Percentiles rank a stretch among this genome's conserved stretches.
Evolutionary conservation across 2,797 vertebrate species (phyloP).

Genomic region (Psittacula echo): DNA sequence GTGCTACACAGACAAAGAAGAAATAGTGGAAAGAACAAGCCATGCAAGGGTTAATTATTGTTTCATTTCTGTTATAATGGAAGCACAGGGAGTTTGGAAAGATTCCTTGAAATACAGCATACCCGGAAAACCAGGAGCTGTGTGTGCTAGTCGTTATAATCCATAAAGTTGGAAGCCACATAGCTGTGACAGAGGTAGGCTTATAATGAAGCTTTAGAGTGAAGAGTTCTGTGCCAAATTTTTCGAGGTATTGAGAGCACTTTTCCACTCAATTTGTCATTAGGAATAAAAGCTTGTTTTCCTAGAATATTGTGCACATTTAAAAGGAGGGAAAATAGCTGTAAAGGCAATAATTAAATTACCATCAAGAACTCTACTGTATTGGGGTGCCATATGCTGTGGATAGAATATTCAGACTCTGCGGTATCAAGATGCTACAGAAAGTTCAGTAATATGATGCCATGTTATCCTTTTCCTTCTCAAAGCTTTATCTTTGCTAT

Average conservation of each 20-base stretch:
- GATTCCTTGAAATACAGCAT: neutral
- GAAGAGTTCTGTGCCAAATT: conserved; percentile 28
- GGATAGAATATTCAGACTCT: conserved; percentile 25
- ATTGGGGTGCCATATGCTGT: neutral
- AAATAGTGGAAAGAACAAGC: neutral
- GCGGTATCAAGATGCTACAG: neutral
- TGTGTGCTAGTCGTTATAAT: neutral
- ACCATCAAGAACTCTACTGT: neutral
- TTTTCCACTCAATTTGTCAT: neutral
- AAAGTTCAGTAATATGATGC: conserved; percentile 18
- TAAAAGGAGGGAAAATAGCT: conserved; percentile 24
- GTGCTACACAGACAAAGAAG: neutral
- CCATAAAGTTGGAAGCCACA: conserved; percentile 30
- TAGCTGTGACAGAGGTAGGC: conserved; percentile 65
- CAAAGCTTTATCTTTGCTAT: conserved; percentile 1
- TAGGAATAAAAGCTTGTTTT: conserved; percentile 42
- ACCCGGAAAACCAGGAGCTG: neutral
- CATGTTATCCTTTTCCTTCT: conserved; percentile 39
- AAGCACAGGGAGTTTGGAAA: conserved; percentile 19
- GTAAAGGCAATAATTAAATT: neutral
- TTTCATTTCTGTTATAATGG: neutral
- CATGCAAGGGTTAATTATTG: neutral
- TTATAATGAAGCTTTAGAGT: conserved; percentile 49
- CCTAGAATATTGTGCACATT: conserved; percentile 44
- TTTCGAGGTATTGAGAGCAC: conserved; percentile 20